phyloP scores from a whole-genome alignment of 2,888 invertebrate species.

The Cacoxenus indagator region DNA sequence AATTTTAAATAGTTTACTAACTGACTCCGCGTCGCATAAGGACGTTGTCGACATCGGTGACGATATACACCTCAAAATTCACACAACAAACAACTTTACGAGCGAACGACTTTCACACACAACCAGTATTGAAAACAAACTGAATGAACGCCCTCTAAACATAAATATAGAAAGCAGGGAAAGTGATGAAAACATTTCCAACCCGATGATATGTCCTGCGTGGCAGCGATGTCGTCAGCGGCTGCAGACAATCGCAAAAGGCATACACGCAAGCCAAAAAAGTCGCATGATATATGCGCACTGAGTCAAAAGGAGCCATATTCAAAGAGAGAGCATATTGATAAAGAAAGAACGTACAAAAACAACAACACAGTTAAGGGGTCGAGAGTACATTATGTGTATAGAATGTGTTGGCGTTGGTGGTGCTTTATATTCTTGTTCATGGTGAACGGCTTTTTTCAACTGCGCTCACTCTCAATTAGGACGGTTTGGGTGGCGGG shows the following conservation, averaged over 20 bases:
- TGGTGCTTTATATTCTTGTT: background rate
- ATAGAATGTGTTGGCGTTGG: background rate
- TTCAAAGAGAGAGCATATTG: background rate
- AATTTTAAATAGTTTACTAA: too few relatives aligned
- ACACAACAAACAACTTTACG: too few relatives aligned
- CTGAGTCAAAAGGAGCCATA: background rate
- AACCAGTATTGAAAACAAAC: conserved; percentile 46
- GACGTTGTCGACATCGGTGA: conserved; percentile 15
- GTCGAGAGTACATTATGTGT: background rate
- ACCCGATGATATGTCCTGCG: background rate
- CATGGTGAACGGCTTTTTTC: background rate
- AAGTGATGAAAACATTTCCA: conserved; percentile 15
- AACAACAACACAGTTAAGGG: background rate
- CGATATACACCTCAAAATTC: too few relatives aligned
- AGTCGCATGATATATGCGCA: conserved; percentile 10
- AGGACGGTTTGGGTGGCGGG: background rate
- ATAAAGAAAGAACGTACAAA: too few relatives aligned
- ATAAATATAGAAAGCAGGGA: conserved; percentile 4
- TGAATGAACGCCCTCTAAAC: conserved; percentile 28
- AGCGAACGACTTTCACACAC: conserved; percentile 51
- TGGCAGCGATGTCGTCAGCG: background rate
- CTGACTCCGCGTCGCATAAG: conserved; percentile 34
- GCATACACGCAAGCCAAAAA: conserved; percentile 9
- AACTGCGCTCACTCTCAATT: background rate
- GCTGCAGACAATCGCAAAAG: conserved; percentile 3